Conservation (phyloP, 2,797 vertebrate species). For the Triplophysa yarkandensis region DNA sequence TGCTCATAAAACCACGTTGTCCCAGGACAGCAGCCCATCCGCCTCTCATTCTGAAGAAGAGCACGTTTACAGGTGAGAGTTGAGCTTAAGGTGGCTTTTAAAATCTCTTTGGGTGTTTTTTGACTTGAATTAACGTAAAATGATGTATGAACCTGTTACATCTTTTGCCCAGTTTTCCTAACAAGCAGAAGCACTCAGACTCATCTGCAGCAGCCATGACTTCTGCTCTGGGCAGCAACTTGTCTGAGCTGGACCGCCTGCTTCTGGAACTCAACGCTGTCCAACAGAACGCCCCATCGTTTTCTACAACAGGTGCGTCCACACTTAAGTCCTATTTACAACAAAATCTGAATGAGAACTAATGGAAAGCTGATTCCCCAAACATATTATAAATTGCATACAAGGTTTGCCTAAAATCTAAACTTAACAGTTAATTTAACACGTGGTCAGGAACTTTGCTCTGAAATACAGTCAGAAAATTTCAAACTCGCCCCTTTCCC, state of each 20-base stretch:
- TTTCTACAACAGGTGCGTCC: conserved; percentile 81
- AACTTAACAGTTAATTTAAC: no score
- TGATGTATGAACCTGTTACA: not conserved
- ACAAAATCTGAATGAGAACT: not conserved
- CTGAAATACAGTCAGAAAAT: not conserved
- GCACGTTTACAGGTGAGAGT: conserved; percentile 92
- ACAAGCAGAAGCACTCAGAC: conserved; percentile 92
- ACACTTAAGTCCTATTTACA: not conserved
- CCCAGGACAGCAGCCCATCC: conserved; percentile 80
- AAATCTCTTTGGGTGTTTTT: not conserved
- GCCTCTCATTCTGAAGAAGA: conserved; percentile 86
- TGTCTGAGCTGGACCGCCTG: conserved; percentile 94
- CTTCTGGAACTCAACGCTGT: conserved; percentile 94
- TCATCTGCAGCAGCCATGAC: conserved; percentile 86
- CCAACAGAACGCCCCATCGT: conserved; percentile 84
- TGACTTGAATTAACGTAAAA: not conserved
- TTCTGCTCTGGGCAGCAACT: conserved; percentile 89
- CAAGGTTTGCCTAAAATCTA: no score
- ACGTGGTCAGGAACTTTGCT: no score
- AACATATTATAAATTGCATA: not conserved
- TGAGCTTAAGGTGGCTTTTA: no score
- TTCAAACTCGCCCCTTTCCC: conserved; percentile 3
- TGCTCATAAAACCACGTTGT: conserved; percentile 79
- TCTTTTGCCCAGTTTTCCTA: conserved; percentile 84
- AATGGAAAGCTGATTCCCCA: not conserved